Evolutionary conservation across 2,113 vertebrate genomes (phyloP).

Genomic region (Daubentonia madagascariensis): DNA sequence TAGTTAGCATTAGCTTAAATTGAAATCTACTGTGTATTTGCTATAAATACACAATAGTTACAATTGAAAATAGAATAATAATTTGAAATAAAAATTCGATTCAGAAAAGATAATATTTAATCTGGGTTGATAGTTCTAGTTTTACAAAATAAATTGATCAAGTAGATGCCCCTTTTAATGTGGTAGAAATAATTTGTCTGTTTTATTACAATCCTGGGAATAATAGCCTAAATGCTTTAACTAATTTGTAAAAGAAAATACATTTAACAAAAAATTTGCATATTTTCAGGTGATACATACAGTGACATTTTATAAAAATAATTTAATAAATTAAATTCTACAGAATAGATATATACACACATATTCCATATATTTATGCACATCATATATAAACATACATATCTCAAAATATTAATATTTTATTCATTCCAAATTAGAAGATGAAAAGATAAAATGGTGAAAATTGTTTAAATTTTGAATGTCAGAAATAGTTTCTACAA

Average conservation of each 20-base stretch:
- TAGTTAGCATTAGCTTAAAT: not conserved
- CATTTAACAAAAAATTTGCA: not conserved
- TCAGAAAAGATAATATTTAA: not conserved
- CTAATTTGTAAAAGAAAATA: not conserved
- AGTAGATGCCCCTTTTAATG: not conserved
- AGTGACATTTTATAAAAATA: not conserved
- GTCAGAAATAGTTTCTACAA: not conserved
- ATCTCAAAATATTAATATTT: not conserved
- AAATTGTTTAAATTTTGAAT: not conserved
- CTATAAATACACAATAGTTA: not conserved
- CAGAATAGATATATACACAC: not conserved
- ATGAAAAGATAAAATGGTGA: not conserved
- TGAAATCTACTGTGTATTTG: not conserved
- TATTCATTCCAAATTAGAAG: not conserved
- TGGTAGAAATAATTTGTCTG: not conserved
- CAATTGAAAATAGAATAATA: not conserved
- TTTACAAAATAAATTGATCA: constrained; percentile 37
- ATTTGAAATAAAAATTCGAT: not conserved
- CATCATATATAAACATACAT: not conserved
- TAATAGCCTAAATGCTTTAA: not conserved
- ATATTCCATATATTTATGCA: not conserved
- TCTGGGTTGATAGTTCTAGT: not conserved
- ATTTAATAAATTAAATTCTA: not conserved
- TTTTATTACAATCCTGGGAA: not conserved
- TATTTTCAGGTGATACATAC: not conserved